Conservation (phyloP, 2,888 invertebrate genomes). For the Sepioteuthis lessoniana region DNA sequence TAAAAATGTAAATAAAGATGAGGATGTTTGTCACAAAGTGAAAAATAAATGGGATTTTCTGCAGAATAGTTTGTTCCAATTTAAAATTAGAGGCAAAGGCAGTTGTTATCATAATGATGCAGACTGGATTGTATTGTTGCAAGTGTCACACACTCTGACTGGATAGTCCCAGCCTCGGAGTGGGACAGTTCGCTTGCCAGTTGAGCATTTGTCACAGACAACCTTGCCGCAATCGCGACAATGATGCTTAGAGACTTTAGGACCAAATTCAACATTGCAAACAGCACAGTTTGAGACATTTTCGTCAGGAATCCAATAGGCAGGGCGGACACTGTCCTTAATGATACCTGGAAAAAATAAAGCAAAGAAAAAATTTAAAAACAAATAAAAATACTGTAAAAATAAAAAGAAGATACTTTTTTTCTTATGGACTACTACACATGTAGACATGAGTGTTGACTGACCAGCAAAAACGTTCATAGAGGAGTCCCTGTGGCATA, state of each 20-base stretch:
- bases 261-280: conserved; percentile 80
- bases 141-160: conserved; percentile 76
- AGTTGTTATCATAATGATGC: not conserved
- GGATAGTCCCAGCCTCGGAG: conserved; percentile 77
- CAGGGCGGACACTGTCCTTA: conserved; percentile 84
- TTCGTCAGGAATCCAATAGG: conserved; percentile 87
- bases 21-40: not conserved
- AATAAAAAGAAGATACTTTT: no score
- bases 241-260: conserved; percentile 79
- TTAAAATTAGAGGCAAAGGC: not conserved
- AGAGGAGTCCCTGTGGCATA: no score
- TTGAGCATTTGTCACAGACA: conserved; percentile 80
- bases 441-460: no score
- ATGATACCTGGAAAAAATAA: conserved; percentile 72
- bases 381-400: no score
- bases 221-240: conserved; percentile 84
- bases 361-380: not conserved
- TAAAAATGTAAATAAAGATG: not conserved
- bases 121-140: conserved; percentile 67
- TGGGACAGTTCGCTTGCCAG: conserved; percentile 73
- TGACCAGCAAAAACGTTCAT: no score
- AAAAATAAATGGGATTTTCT: not conserved
- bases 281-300: conserved; percentile 82
- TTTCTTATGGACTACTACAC: no score
- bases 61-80: not conserved